phyloP scores from a whole-genome alignment of 2,888 invertebrate genomes.

The Yponomeuta evonymella region DNA sequence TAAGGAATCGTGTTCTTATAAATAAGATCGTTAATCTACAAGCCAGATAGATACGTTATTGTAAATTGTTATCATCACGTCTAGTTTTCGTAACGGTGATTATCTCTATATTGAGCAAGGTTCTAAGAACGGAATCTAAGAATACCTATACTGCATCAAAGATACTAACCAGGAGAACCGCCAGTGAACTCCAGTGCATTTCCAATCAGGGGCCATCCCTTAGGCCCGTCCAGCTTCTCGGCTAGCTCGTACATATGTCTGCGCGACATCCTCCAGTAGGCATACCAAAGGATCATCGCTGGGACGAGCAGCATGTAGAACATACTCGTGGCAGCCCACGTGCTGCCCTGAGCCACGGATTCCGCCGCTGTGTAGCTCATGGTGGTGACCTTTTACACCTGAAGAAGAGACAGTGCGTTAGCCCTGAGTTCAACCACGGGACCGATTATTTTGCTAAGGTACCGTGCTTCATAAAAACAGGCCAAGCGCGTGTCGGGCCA shows the following conservation, averaged over 20 bases:
- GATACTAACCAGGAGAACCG: constrained; percentile 78
- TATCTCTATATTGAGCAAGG: too few species aligned
- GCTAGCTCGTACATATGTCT: constrained; percentile 82
- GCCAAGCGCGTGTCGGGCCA: too few species aligned
- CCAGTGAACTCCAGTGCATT: constrained; percentile 85
- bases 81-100: too few species aligned
- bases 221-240: constrained; percentile 83
- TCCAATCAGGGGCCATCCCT: constrained; percentile 83
- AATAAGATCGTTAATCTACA: too few species aligned
- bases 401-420: not conserved
- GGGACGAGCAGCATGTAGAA: constrained; percentile 85
- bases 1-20: too few species aligned
- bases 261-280: constrained; percentile 86
- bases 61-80: too few species aligned
- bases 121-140: too few species aligned
- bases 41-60: too few species aligned
- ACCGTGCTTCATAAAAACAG: too few species aligned
- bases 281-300: constrained; percentile 81
- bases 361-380: constrained; percentile 65
- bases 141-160: too few species aligned
- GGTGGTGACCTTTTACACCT: constrained; percentile 22
- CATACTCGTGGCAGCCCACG: constrained; percentile 79
- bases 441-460: too few species aligned
- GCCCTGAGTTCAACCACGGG: too few species aligned
- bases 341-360: constrained; percentile 55